Percentiles rank a stretch among this genome's conserved stretches.
Conservation (phyloP, 2,797 vertebrate genomes). For the Helicolenus hilgendorfi region DNA sequence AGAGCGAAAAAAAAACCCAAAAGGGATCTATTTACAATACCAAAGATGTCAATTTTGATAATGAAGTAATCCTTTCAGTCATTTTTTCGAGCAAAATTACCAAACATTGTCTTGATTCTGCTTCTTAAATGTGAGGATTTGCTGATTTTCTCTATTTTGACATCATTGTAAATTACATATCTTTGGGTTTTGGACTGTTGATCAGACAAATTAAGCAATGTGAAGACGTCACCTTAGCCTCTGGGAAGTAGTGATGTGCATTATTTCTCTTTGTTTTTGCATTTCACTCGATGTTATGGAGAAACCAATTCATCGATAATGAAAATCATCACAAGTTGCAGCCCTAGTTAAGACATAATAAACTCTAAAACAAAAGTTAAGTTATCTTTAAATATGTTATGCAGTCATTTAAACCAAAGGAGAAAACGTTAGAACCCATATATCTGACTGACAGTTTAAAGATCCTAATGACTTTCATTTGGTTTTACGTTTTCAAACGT, state of each 20-base stretch:
- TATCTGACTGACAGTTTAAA: background rate
- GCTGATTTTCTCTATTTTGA: background rate
- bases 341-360: background rate
- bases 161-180: background rate
- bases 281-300: too few species aligned
- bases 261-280: too few species aligned
- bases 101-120: background rate
- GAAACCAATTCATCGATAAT: background rate
- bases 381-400: background rate
- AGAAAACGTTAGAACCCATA: background rate
- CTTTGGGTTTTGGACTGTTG: background rate
- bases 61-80: background rate
- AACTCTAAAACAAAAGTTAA: background rate
- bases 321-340: background rate
- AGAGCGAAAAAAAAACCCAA: fast-evolving
- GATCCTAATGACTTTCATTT: background rate
- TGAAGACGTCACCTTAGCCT: too few species aligned
- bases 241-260: too few species aligned
- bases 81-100: background rate
- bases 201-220: background rate
- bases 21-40: background rate
- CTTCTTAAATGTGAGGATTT: background rate
- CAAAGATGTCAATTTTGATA: background rate
- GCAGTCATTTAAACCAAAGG: background rate
- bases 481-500: background rate